Evolutionary conservation across 2,888 invertebrate species (phyloP), one percentile per base, ranked within the genome.

Genomic region (Allacma fusca): DNA sequence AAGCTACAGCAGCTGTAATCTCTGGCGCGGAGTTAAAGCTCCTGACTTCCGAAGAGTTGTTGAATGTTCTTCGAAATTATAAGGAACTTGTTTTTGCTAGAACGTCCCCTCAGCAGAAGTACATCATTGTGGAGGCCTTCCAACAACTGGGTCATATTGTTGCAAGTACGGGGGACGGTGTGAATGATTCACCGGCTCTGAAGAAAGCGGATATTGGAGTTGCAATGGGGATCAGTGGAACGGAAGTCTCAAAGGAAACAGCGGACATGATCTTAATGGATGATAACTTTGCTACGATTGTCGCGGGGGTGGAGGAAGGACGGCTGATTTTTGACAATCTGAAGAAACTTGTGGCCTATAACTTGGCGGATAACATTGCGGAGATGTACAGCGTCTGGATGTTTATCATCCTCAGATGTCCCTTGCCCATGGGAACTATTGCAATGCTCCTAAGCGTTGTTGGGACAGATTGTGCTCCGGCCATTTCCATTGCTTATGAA

Each of bases 301-400:
- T 95, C 0, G 91, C 91, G 1, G 95, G 94, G 67, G 92, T 95
- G 24, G 94, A 95, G 87, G 96, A 96, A 87, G 96, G 96, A 81
- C 93, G 96, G 72, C 88, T 97, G 85, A 97, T 98, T 89, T 98
- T 97, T 89, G 97, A 98, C 89, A 98, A 98, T 88, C 89, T 98
- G 88, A 98, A 98, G 90, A 98, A 98, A 88, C 97, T 97, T 85
- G 97, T 97, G 88, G 97, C 97, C 71, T 98, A 98, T 89, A 97
- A 97, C 81, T 89, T 98, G 81, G 97, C 97, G 84, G 96, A 96
- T 84, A 98, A 98, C 90, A 97, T 98, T 88, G 97, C 97, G 83
- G 97, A 98, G 89, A 97, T 98, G 87, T 95, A 87, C 5, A 59
- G 77, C 34, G 81, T 83, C 13, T 79, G 79, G 81, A 34, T 82